Evolutionary conservation across 2,888 invertebrate genomes (phyloP).

Genomic region (Conops quadrifasciatus): DNA sequence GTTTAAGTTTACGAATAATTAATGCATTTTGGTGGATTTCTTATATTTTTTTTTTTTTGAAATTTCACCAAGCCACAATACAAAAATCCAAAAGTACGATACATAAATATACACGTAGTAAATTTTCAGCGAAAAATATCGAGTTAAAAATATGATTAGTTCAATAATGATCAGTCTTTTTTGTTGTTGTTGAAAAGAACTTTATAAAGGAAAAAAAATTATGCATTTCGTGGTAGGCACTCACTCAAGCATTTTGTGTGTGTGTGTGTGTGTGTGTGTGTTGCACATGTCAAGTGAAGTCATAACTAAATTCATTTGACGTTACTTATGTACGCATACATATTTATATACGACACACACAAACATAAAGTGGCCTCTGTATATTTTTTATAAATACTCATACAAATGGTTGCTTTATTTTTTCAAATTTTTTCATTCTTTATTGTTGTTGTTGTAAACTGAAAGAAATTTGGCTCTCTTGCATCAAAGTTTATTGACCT

Average conservation of each 20-base stretch:
- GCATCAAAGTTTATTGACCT: background rate
- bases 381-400: no score
- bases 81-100: background rate
- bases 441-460: background rate
- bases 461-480: background rate
- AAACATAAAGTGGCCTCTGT: background rate
- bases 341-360: background rate
- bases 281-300: background rate
- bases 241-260: background rate
- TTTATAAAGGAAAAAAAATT: no score
- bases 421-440: background rate
- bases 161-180: no score
- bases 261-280: background rate
- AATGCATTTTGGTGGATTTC: constrained; percentile 1
- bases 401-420: no score
- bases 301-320: background rate
- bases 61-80: no score
- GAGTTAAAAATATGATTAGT: no score
- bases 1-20: constrained; percentile 16
- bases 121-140: background rate
- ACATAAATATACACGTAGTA: background rate
- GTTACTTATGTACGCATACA: background rate
- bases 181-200: no score
- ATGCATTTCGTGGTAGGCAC: no score
- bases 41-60: no score